phyloP scores from a whole-genome alignment of 2,888 invertebrate genomes.

The Noctua pronuba region DNA sequence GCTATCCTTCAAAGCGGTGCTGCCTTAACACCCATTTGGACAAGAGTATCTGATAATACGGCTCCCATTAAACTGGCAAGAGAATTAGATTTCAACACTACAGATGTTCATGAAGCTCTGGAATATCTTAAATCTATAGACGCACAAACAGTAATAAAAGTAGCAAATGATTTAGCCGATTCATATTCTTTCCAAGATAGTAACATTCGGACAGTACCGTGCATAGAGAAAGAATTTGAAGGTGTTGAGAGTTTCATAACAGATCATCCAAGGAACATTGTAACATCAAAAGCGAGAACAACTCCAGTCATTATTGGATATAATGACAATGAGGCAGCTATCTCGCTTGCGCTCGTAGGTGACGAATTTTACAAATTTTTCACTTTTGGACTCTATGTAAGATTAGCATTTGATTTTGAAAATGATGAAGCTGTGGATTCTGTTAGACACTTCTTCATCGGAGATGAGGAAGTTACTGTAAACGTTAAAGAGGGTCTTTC shows the following conservation, averaged over 20 bases:
- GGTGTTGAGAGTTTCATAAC: constrained; percentile 46
- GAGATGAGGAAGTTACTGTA: constrained; percentile 42
- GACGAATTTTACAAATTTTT: constrained; percentile 6
- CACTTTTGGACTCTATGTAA: constrained; percentile 7
- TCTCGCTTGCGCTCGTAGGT: background rate
- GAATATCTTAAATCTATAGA: constrained; percentile 41
- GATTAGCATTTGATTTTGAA: constrained; percentile 33
- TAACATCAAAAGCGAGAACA: constrained; percentile 28
- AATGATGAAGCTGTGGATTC: constrained; percentile 23
- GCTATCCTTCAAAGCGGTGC: constrained; percentile 57
- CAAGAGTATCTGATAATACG: constrained; percentile 17
- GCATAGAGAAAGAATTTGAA: constrained; percentile 49
- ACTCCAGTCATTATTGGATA: constrained; percentile 48
- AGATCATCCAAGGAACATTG: constrained; percentile 37
- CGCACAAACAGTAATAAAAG: constrained; percentile 21
- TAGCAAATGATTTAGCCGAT: constrained; percentile 18
- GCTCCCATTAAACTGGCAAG: constrained; percentile 37
- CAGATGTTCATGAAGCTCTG: constrained; percentile 43
- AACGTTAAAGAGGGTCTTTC: constrained; percentile 17
- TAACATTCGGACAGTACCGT: constrained; percentile 14
- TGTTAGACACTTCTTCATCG: constrained; percentile 46
- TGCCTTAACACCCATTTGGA: constrained; percentile 14
- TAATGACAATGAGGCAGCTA: constrained; percentile 39
- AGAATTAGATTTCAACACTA: constrained; percentile 36
- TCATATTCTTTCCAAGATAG: background rate